phyloP scores from a whole-genome alignment of 2,113 vertebrate species.

The Cephalopholis sonnerati region DNA sequence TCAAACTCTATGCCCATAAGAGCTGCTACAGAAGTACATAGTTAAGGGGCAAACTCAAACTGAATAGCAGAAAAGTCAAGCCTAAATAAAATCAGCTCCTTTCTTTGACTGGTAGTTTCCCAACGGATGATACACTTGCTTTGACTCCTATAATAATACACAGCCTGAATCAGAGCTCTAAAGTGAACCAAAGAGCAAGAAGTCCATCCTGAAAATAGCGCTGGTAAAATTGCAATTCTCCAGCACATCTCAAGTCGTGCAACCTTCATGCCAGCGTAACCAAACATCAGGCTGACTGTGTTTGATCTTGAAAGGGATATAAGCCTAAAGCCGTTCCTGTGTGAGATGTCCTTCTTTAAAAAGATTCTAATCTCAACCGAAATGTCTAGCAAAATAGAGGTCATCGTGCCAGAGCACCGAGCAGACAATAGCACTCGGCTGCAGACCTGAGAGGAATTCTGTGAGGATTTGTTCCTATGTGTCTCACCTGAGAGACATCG shows the following conservation, averaged over 20 bases:
- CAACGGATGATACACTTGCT: conserved; percentile 21
- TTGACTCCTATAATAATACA: conserved; percentile 44
- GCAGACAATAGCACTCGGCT: conserved; percentile 70
- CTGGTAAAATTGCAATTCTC: conserved; percentile 68
- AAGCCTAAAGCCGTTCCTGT: conserved; percentile 73
- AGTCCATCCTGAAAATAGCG: conserved; percentile 52
- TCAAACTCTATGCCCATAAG: conserved; percentile 30
- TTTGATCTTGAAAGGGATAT: conserved; percentile 82
- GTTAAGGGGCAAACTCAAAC: conserved; percentile 32
- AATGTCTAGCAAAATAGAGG: conserved; percentile 83
- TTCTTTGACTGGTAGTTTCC: conserved; percentile 41
- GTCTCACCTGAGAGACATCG: conserved; percentile 60
- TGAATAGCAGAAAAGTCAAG: conserved; percentile 37
- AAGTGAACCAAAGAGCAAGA: conserved; percentile 39
- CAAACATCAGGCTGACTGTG: conserved; percentile 74
- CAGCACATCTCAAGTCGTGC: conserved; percentile 55
- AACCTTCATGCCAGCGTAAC: conserved; percentile 65
- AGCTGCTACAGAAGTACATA: conserved; percentile 16
- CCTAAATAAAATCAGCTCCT: conserved; percentile 42
- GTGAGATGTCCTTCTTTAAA: conserved; percentile 81
- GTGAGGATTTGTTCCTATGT: conserved; percentile 58
- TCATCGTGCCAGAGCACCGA: conserved; percentile 67
- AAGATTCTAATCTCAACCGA: conserved; percentile 82
- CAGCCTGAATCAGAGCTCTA: conserved; percentile 22
- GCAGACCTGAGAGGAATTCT: conserved; percentile 74